Conservation (phyloP, 2,113 vertebrate genomes). For the Rhinogobius similis region DNA sequence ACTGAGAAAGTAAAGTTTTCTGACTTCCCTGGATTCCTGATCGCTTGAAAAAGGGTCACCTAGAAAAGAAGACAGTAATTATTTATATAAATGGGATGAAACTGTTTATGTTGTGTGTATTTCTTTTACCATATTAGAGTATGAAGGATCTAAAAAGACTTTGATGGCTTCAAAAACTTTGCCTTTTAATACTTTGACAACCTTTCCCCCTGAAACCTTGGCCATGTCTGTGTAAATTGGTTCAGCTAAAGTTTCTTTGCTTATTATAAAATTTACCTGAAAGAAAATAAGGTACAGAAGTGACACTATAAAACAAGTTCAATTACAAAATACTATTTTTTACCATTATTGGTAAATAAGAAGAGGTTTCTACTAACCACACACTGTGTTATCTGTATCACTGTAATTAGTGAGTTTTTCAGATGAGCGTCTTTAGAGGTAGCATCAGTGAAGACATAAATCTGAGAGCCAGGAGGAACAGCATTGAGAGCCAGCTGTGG, state of each 20-base stretch:
- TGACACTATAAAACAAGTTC: background rate
- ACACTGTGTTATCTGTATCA: slow-evolving; percentile 34
- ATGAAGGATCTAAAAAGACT: slow-evolving; percentile 25
- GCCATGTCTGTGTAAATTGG: slow-evolving; percentile 46
- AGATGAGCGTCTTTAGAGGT: slow-evolving; percentile 31
- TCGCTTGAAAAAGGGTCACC: slow-evolving; percentile 38
- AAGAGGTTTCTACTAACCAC: slow-evolving; percentile 15
- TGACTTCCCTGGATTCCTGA: slow-evolving; percentile 18
- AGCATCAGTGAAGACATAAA: slow-evolving; percentile 55
- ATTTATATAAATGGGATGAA: background rate
- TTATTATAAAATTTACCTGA: slow-evolving; percentile 47
- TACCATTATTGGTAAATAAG: background rate
- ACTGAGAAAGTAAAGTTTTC: slow-evolving; percentile 35
- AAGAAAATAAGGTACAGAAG: background rate
- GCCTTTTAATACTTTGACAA: slow-evolving; percentile 32
- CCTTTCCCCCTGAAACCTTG: slow-evolving; percentile 41
- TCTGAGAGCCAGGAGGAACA: slow-evolving; percentile 38
- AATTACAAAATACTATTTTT: background rate
- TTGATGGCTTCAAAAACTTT: slow-evolving; percentile 10
- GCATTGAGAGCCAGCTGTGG: slow-evolving; percentile 38
- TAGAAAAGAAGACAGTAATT: slow-evolving; percentile 2
- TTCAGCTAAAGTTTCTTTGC: background rate
- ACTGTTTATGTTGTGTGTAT: background rate
- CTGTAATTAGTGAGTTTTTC: slow-evolving; percentile 18
- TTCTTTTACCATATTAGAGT: slow-evolving; percentile 26